Conservation (phyloP, 2,113 vertebrate species). For the Butorides virescens region DNA sequence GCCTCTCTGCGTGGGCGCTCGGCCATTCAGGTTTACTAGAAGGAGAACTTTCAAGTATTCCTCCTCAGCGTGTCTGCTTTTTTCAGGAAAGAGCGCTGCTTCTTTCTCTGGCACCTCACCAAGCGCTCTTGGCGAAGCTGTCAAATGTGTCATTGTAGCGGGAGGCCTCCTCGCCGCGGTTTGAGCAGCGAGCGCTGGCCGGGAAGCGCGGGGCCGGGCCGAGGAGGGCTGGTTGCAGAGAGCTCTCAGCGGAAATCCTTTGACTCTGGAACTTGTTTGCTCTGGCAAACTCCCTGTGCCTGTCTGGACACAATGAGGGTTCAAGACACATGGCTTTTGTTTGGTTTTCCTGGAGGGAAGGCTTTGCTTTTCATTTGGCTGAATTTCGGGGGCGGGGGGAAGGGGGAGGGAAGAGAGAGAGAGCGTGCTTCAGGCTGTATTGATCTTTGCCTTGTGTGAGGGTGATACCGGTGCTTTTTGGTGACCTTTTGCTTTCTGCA, state of each 20-base stretch:
- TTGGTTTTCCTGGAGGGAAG: conserved; percentile 62
- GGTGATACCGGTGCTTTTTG: background rate
- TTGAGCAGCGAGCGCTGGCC: conserved; percentile 53
- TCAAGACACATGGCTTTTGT: conserved; percentile 56
- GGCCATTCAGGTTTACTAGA: conserved; percentile 44
- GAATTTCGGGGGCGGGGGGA: conserved; percentile 53
- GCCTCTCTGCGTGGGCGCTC: background rate
- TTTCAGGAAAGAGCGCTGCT: conserved; percentile 7
- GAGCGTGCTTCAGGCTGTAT: background rate
- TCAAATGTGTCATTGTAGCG: conserved; percentile 56
- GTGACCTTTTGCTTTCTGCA: background rate
- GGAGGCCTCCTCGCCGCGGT: conserved; percentile 50
- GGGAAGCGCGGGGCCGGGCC: background rate
- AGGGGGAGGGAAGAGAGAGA: background rate
- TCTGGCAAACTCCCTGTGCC: conserved; percentile 60
- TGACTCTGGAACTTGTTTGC: conserved; percentile 64
- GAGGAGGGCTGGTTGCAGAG: conserved; percentile 52
- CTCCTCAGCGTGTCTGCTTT: background rate
- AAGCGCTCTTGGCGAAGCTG: conserved; percentile 61
- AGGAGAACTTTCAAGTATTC: conserved; percentile 46
- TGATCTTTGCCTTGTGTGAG: background rate
- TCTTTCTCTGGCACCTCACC: conserved; percentile 47
- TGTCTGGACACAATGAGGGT: conserved; percentile 56
- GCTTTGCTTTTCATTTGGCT: conserved; percentile 54
- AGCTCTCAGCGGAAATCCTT: conserved; percentile 67